Base-by-base conservation (phyloP, 2,888 invertebrate genomes). In the Acanthosepion esculentum region DNA sequence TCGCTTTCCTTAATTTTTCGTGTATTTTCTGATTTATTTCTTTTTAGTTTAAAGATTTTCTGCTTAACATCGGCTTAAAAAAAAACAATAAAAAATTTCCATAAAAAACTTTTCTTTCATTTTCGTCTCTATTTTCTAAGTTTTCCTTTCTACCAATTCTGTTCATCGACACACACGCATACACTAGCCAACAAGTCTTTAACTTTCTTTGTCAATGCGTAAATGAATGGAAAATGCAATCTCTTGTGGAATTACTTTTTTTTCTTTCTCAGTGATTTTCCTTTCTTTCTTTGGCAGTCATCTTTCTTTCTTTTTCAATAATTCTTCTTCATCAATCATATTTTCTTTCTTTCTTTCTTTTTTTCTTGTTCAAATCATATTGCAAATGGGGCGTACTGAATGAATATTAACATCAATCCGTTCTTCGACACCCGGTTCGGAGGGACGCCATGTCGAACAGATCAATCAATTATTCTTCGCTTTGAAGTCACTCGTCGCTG, bases 401-500 rank as follows among this genome's bases (percentile, higher is more conserved):
- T 78, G n/a, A 78, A n/a, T 78, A 33, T 78, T 78, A n/a, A 78
- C 78, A 78, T n/a, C 78, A 78, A 78, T 78, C 78, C 33, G 78
- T 78, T 33, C 78, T 33, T 12, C 78, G n/a, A 78, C 78, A 18
- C 12, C 15, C n/a, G 10, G n/a, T 33, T 78, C 78, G 78, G 10
- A 33, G 78, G 78, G n/a, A 78, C n/a, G 78, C 78, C 78, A 78
- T 78, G 78, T 78, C n/a, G 78, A 78, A 78, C 78, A 15, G 12
- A 78, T 15, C 78, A n/a, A 78, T 78, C 78, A 78, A 78, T 78
- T n/a, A n/a, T 78, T 78, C 15, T 33, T 33, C 78, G n/a, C 78
- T 78, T 78, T 78, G 78, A 78, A 78, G 78, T 78, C 78, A 78
- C n/a, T 78, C 78, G n/a, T 78, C 78, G 78, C 78, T n/a, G 78